phyloP scores from a whole-genome alignment of 1,140 invertebrate genomes.

The Drosophila kurseongensis region DNA sequence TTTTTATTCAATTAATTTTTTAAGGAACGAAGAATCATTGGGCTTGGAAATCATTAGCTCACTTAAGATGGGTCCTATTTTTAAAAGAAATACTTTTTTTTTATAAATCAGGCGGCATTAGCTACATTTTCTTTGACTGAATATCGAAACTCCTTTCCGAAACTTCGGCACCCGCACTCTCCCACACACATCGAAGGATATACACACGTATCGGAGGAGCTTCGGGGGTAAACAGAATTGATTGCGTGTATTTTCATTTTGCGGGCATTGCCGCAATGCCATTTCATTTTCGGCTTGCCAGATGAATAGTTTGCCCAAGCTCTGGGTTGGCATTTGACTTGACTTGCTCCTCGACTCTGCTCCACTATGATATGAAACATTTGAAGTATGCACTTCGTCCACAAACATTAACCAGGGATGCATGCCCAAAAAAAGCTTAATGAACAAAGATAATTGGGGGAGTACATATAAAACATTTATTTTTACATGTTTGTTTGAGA shows the following conservation, averaged over 20 bases:
- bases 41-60: no score
- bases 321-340: slow-evolving; percentile 16
- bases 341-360: slow-evolving; percentile 13
- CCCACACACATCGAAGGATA: slow-evolving; percentile 1
- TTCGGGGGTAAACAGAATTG: slow-evolving; percentile 75
- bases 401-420: slow-evolving; percentile 36
- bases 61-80: no score
- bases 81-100: background rate
- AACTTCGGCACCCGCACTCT: background rate
- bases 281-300: slow-evolving; percentile 64
- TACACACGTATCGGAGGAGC: slow-evolving; percentile 31
- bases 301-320: slow-evolving; percentile 40
- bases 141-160: slow-evolving; percentile 26
- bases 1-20: no score
- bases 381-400: slow-evolving; percentile 36
- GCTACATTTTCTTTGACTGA: slow-evolving; percentile 5
- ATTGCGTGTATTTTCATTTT: slow-evolving; percentile 79
- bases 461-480: no score
- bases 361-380: slow-evolving; percentile 53
- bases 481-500: no score
- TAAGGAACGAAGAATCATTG: no score
- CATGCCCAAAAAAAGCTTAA: background rate
- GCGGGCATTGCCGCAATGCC: slow-evolving; percentile 59
- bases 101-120: background rate
- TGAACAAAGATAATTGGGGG: background rate